Conservation (phyloP, 2,888 invertebrate species). For the Eristalis intricaria region DNA sequence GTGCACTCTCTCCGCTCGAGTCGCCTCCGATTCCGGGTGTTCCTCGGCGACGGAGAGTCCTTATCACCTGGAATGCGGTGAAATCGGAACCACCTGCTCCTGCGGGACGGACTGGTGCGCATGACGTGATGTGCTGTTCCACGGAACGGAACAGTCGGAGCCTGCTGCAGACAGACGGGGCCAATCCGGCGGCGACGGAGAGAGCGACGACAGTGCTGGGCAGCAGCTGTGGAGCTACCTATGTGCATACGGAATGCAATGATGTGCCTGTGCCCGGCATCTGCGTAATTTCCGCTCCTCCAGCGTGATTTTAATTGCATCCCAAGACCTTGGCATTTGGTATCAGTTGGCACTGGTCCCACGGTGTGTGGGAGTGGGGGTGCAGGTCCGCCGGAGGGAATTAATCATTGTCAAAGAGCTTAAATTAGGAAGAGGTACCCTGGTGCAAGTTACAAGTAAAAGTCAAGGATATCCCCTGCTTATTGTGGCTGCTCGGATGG, state of each 20-base stretch:
- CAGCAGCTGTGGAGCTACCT: slow-evolving; percentile 50
- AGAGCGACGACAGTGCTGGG: slow-evolving; percentile 11
- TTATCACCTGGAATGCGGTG: slow-evolving; percentile 46
- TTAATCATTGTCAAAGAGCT: slow-evolving; percentile 76
- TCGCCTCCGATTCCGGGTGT: not conserved
- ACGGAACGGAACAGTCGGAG: slow-evolving; percentile 23
- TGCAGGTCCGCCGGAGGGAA: slow-evolving; percentile 65
- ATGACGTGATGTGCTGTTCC: slow-evolving; percentile 5
- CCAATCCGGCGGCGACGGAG: slow-evolving; percentile 1
- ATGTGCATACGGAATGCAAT: slow-evolving; percentile 54
- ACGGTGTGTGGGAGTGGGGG: not conserved
- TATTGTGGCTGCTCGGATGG: slow-evolving; percentile 37
- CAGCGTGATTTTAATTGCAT: slow-evolving; percentile 69
- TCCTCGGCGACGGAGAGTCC: not conserved
- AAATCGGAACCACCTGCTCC: slow-evolving; percentile 5
- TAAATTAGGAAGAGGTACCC: slow-evolving; percentile 73
- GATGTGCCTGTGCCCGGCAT: slow-evolving; percentile 53
- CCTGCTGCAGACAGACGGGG: slow-evolving; percentile 12
- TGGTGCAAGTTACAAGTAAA: slow-evolving; percentile 60
- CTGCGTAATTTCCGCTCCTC: slow-evolving; percentile 65
- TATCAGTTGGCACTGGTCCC: slow-evolving; percentile 38
- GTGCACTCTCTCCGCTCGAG: slow-evolving; percentile 6
- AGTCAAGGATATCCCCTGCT: slow-evolving; percentile 58
- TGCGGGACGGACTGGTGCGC: slow-evolving; percentile 10
- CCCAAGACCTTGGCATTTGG: slow-evolving; percentile 61